Conservation (phyloP, 2,113 vertebrate genomes). For the Semnornis frantzii region DNA sequence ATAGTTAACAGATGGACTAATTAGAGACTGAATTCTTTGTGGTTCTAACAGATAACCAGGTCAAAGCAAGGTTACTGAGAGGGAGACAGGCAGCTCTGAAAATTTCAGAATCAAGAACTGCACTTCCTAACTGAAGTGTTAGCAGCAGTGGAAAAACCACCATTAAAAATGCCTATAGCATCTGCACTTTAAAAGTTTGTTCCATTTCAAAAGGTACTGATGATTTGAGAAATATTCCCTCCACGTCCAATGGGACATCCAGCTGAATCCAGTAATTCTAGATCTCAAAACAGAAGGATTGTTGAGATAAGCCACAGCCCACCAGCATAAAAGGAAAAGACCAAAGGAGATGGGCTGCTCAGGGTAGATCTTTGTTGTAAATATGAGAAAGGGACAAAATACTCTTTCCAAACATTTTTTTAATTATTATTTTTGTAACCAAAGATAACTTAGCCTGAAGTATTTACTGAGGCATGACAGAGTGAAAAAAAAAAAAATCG, state of each 20-base stretch:
- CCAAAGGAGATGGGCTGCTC: background rate
- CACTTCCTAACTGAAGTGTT: conserved; percentile 17
- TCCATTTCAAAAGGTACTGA: background rate
- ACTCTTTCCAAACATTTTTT: background rate
- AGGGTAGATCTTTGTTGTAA: background rate
- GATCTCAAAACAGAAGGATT: background rate
- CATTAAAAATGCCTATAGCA: background rate
- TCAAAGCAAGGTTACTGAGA: conserved; percentile 61
- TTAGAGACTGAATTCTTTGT: conserved; percentile 60
- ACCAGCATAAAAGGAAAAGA: background rate
- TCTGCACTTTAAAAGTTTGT: background rate
- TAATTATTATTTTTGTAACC: background rate
- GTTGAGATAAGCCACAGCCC: background rate
- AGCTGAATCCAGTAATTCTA: background rate
- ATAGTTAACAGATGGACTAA: conserved; percentile 72
- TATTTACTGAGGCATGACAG: background rate
- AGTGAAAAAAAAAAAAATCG: background rate
- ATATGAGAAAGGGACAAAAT: background rate
- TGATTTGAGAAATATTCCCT: conserved; percentile 5
- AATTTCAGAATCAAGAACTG: conserved; percentile 12
- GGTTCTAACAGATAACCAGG: conserved; percentile 64
- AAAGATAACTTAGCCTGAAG: background rate
- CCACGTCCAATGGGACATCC: background rate
- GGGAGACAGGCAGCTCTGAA: conserved; percentile 3
- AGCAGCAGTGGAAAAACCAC: background rate